Base-by-base conservation (phyloP, 1,140 invertebrate genomes). In the Chlorops oryzae region DNA sequence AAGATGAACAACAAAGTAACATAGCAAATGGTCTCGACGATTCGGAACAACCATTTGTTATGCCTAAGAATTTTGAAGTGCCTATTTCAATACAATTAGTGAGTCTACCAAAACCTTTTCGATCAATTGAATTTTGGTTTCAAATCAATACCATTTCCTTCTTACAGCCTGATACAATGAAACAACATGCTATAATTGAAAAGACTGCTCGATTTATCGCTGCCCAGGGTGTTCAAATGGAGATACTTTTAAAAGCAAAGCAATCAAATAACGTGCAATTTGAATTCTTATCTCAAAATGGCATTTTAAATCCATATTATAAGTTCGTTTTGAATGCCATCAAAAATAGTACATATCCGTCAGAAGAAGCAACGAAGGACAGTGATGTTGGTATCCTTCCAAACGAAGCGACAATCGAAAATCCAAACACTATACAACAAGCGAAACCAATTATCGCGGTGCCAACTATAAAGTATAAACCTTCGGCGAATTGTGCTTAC, bases 231-330 rank as follows among this genome's bases (percentile, higher is more conserved):
- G 78, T 84, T 24, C 96, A 99, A 76, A 97, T 98, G 94, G 96
- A 99, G 76, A 96, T 99, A 46, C 78, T 98, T 0, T 85, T 99
- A 47, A 98, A 97, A 76, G 90, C 93, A 7, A 98, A 98, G 74
- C 96, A 99, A 73, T 80, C 88, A 0, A 84, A 87, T 57, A 99
- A 98, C 77, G 78, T 84, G 2, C 90, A 95, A 73, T 99, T 99
- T 76, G 78, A 86, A 42, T 99, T 99, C 74, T 77, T 99, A 17
- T 87, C 88, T 34, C 90, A 90, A 70, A 88, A 91, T 55, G 82
- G 89, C 50, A 63, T 75, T 1, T 74, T 98, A 15, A 85, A 98
- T 77, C 82, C 85, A 2, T 99, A 96, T 75, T 99, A 98, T 72
- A 87, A 86, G 56, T 84, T 87, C 65, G 67, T 98, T 1, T 77